Percentiles rank a stretch among this genome's conserved stretches.
These are phyloP conservation scores for Listronotus oregonensis DNA, from an alignment of 1,140 invertebrate genomes.

Conservation along the genomic window DNA sequence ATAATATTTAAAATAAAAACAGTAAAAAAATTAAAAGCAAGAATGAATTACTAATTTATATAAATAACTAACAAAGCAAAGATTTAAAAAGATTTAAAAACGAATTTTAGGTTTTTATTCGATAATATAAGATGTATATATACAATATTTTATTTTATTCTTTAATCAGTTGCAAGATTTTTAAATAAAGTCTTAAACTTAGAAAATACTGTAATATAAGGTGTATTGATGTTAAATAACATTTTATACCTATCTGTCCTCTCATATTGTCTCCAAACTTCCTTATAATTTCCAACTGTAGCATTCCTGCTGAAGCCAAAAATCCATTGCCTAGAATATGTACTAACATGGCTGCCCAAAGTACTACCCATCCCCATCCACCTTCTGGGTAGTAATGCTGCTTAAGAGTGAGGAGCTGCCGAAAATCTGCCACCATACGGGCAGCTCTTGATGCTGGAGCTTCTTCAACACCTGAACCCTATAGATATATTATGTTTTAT, in stretches of 20 bases:
- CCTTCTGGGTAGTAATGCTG: conserved; percentile 78
- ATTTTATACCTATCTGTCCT: conserved; percentile 34
- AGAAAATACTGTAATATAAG: no score
- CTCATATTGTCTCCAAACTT: conserved; percentile 59
- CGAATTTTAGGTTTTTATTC: no score
- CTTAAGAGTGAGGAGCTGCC: conserved; percentile 65
- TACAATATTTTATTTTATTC: no score
- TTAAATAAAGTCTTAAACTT: no score
- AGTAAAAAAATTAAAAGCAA: no score
- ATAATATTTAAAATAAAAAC: no score
- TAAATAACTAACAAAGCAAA: no score
- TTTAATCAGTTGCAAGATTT: no score
- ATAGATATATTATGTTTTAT: background rate
- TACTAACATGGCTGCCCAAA: conserved; percentile 64
- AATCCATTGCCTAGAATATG: conserved; percentile 68
- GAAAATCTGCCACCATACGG: conserved; percentile 59
- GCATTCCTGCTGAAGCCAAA: conserved; percentile 63
- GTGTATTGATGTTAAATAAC: no score
- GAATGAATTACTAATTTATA: no score
- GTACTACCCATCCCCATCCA: conserved; percentile 75
- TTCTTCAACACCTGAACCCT: conserved; percentile 51
- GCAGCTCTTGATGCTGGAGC: conserved; percentile 49
- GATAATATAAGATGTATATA: no score
- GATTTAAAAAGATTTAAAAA: no score
- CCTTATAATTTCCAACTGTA: conserved; percentile 59